Percentiles rank a stretch among this genome's conserved stretches.
Conservation (phyloP, 2,888 invertebrate species). For the Cerceris rybyensis region DNA sequence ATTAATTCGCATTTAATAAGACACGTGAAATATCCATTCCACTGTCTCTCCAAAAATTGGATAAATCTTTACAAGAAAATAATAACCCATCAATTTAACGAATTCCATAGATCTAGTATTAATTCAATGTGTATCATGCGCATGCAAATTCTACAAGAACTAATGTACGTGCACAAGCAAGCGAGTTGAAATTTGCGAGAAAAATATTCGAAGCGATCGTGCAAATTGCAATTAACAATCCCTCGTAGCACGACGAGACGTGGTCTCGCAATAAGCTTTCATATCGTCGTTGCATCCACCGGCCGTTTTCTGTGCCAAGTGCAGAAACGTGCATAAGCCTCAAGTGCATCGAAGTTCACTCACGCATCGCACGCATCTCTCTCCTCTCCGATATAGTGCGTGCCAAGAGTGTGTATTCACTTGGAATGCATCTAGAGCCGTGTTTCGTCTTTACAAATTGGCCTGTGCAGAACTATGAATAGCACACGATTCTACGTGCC, state of each 20-base stretch:
- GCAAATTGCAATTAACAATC: background rate
- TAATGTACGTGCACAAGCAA: too few species aligned
- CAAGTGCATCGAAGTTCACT: conserved; percentile 19
- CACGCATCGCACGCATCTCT: conserved; percentile 23
- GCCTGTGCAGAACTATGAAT: conserved; percentile 28
- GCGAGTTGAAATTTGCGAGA: too few species aligned
- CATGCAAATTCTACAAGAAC: too few species aligned
- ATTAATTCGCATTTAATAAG: too few species aligned
- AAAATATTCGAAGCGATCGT: too few species aligned
- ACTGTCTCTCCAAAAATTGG: too few species aligned
- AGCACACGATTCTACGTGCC: conserved; percentile 23
- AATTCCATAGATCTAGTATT: too few species aligned
- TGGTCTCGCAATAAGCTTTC: background rate
- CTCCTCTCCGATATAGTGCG: background rate
- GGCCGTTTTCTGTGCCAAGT: conserved; percentile 56
- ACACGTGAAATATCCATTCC: too few species aligned
- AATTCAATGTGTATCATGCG: too few species aligned
- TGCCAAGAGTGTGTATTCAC: conserved; percentile 30
- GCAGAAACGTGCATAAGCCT: conserved; percentile 20
- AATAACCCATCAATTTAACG: too few species aligned
- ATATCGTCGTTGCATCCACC: conserved; percentile 18
- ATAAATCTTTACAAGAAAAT: too few species aligned
- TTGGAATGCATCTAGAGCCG: conserved; percentile 9
- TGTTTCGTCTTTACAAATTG: background rate
- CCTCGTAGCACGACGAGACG: background rate